Percentiles rank a stretch among this genome's conserved stretches.
These are phyloP conservation scores for Slavum lentiscoides DNA, from an alignment of 2,888 invertebrate species.

Conservation along the genomic window DNA sequence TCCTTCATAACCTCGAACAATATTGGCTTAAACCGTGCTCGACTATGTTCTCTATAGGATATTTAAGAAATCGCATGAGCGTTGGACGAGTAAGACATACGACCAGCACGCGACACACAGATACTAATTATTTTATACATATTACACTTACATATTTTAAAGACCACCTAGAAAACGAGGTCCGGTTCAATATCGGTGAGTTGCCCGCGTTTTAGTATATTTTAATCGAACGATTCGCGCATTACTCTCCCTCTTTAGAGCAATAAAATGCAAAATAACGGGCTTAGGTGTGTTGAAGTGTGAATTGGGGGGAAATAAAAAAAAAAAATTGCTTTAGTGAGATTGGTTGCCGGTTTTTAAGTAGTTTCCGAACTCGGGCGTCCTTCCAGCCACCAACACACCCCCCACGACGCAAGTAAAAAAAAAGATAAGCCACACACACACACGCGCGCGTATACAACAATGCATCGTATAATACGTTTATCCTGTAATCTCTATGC, in stretches of 20 bases:
- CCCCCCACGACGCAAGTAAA: neutral
- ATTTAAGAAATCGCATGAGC: too few species aligned
- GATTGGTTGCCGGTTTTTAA: conserved; percentile 45
- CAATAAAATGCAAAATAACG: conserved; percentile 26
- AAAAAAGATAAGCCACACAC: conserved; percentile 23
- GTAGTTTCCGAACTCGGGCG: conserved; percentile 26
- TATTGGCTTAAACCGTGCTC: too few species aligned
- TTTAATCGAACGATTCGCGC: neutral
- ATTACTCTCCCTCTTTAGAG: neutral
- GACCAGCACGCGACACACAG: too few species aligned
- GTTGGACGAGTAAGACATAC: too few species aligned
- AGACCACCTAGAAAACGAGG: too few species aligned
- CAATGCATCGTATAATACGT: conserved; percentile 41
- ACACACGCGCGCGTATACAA: neutral
- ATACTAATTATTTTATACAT: too few species aligned
- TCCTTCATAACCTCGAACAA: too few species aligned
- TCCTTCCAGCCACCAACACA: neutral
- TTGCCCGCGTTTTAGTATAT: neutral
- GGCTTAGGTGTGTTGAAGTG: conserved; percentile 44
- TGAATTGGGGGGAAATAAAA: conserved; percentile 12
- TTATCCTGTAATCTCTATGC: conserved; percentile 46
- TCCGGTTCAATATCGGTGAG: too few species aligned
- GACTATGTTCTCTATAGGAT: too few species aligned
- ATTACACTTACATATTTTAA: too few species aligned
- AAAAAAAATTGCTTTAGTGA: conserved; percentile 29